These are phyloP conservation scores for Macrosteles quadrilineatus DNA, from an alignment of 1,140 invertebrate genomes.

Conservation along the genomic window DNA sequence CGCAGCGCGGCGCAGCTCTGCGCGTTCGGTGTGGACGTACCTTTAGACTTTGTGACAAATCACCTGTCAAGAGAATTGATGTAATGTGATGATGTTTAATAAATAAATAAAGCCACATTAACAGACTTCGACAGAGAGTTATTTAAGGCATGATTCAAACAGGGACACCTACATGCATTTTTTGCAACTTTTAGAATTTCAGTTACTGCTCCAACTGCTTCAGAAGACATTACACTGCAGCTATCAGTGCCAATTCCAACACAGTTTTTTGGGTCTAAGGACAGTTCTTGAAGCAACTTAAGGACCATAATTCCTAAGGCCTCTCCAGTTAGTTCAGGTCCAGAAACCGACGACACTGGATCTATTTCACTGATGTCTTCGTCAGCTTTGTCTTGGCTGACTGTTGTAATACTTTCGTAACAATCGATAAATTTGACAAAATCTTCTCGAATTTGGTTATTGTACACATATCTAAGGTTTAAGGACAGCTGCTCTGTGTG, in stretches of 20 bases:
- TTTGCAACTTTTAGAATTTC: conserved; percentile 35
- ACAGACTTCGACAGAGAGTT: conserved; percentile 38
- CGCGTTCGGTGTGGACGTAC: too few relatives aligned
- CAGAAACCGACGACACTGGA: too few relatives aligned
- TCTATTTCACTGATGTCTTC: too few relatives aligned
- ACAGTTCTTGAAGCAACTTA: conserved; percentile 37
- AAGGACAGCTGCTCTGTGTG: conserved; percentile 43
- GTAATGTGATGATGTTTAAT: too few relatives aligned
- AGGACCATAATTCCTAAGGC: conserved; percentile 37
- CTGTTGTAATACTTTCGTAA: conserved; percentile 31
- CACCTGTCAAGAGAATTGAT: too few relatives aligned
- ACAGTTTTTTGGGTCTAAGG: conserved; percentile 39
- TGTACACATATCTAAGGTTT: conserved; percentile 40
- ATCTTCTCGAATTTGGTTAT: conserved; percentile 33
- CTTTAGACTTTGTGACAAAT: too few relatives aligned
- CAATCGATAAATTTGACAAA: too few relatives aligned
- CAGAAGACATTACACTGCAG: conserved; percentile 41
- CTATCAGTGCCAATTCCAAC: too few relatives aligned
- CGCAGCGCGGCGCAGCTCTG: too few relatives aligned
- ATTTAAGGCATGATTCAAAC: too few relatives aligned
- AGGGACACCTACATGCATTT: conserved; percentile 40
- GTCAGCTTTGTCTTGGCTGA: too few relatives aligned
- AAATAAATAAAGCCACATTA: too few relatives aligned
- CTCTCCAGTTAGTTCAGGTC: conserved; percentile 37
- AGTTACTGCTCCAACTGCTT: conserved; percentile 38